Base-by-base conservation (phyloP, 1,140 invertebrate genomes). In the Paramacrobiotus metropolitanus region DNA sequence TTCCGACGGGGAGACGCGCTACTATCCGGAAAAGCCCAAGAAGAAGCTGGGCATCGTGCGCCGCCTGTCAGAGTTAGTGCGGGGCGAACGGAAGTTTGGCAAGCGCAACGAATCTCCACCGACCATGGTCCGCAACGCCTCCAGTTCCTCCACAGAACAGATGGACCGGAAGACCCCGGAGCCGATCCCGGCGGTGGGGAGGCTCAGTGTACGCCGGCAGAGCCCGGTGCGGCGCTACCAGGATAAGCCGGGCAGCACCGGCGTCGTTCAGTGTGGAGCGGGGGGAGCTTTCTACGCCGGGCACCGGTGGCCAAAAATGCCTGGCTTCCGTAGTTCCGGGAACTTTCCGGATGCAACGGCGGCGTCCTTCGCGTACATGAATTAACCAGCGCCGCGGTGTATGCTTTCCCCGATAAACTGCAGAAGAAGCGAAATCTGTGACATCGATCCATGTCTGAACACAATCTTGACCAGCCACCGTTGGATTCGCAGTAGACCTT, bases 11-110 rank as follows among this genome's bases (percentile, higher is more conserved):
- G 48, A 55, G 24, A 24, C 15, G 15, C 48, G 48, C 4, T 55
- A 55, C 24, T 55, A 20, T 24, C 4, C 15, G 15, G 48, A 55
- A 9, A 15, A 55, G 24, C 48, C 48, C 15, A 55, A 55, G 48
- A 55, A 55, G 48, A 55, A 55, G 48, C 9, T 55, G 48, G 24
- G 24, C 48, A 55, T 55, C 28, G 48, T 55, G 15, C 15, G 48
- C 9, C 48, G 48, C 15, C 24, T 55, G 48, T 55, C 48, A 4
- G 48, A 55, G 48, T 24, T 55, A 28, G 48, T 55, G 15, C 15
- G 48, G 15, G 48, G 48, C 9, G 48, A 55, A 28, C 48, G 48
- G 24, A 55, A 55, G 48, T 24, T 9, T 4, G 28, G 24, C 4
- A 15, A 55, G 24, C 48, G 15, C 15, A 24, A 55, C 9, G 24